Base-by-base conservation (phyloP, 2,113 vertebrate species). In the Dasyurus viverrinus region DNA sequence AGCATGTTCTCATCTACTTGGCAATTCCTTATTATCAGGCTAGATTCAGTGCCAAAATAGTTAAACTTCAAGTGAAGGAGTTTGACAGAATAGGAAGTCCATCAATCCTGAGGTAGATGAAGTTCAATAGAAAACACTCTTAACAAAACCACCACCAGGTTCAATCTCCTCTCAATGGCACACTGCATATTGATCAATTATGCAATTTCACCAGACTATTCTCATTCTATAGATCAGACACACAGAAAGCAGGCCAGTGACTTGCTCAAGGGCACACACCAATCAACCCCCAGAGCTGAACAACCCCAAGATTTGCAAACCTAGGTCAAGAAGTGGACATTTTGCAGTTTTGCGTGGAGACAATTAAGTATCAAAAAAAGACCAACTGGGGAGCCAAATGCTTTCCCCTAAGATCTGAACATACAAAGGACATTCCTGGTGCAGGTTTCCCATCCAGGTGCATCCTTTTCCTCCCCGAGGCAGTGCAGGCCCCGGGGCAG, bases 81-180 rank as follows among this genome's bases (percentile, higher is more conserved):
- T 84, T 42, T 84, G 68, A 42, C 68, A 42, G n/a, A 84, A 84
- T 8, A 84, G n/a, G 68, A 84, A 42, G 68, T 19, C 19, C 68
- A 84, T 84, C n/a, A 84, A 84, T 84, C n/a, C 68, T 84, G 68
- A 84, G 68, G 68, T 84, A 84, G 36, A 84, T 84, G n/a, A 84
- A 84, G 19, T 84, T 84, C 68, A 84, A 84, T 42, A 42, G 16
- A 42, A 84, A 76, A 84, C 36, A 11, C 16, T 84, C n/a, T 84
- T 42, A 84, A 84, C 36, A 84, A 84, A 84, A 42, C 68, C 36
- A 42, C 68, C 68, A 42, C 36, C 68, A 42, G 68, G 68, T 42
- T 84, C 68, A 84, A 84, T 23, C 22, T 42, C n/a, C 68, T 84
- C 68, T 84, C 42, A 84, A 42, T 0, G 68, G 68, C 68, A 76